These are phyloP conservation scores for Celastrina argiolus DNA, from an alignment of 2,888 invertebrate genomes.

Conservation along the genomic window DNA sequence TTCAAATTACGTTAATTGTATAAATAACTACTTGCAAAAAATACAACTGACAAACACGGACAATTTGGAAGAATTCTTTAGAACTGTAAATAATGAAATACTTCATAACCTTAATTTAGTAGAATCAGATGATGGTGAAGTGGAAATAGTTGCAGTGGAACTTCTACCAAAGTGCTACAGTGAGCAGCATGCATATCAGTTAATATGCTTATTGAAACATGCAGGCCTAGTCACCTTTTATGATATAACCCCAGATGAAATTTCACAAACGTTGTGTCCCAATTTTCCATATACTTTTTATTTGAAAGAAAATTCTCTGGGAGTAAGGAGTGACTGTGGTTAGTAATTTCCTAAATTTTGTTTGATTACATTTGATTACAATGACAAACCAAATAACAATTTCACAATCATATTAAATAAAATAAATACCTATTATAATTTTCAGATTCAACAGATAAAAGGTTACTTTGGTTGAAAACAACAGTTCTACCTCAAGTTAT, in stretches of 20 bases:
- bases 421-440: constrained; percentile 26
- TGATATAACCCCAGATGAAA: constrained; percentile 57
- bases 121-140: constrained; percentile 20
- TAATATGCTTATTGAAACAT: constrained; percentile 59
- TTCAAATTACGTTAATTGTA: neutral
- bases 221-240: constrained; percentile 60
- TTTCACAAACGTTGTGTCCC: constrained; percentile 60
- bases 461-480: constrained; percentile 74
- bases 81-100: constrained; percentile 30
- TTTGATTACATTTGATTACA: neutral
- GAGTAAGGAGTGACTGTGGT: constrained; percentile 62
- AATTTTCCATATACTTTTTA: constrained; percentile 68
- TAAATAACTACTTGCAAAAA: neutral
- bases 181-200: constrained; percentile 52
- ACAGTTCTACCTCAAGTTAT: constrained; percentile 78
- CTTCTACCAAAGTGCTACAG: constrained; percentile 58
- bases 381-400: neutral
- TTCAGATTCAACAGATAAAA: constrained; percentile 48
- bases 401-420: neutral
- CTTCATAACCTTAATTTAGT: constrained; percentile 29
- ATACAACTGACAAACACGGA: constrained; percentile 2
- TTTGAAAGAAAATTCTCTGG: constrained; percentile 52
- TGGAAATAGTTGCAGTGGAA: constrained; percentile 52
- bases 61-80: constrained; percentile 25
- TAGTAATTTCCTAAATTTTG: constrained; percentile 33